phyloP scores from a whole-genome alignment of 2,113 vertebrate genomes.

The Phalacrocorax carbo region DNA sequence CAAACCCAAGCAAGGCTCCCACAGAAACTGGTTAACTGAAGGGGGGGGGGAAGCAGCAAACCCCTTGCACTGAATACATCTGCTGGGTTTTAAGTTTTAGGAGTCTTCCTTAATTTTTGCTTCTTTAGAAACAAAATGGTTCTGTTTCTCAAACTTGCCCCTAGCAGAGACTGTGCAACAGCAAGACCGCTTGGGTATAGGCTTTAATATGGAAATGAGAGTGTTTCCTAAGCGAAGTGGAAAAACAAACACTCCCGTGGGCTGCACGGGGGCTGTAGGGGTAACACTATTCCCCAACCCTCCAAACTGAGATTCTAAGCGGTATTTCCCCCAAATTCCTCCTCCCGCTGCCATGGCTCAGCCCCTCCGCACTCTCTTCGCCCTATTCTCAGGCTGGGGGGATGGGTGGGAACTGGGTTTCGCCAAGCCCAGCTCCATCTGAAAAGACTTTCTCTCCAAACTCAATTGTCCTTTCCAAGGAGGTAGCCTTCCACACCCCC shows the following conservation, averaged over 20 bases:
- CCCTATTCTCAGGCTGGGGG: conserved; percentile 41
- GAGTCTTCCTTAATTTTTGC: background rate
- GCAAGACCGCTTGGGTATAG: fast-evolving
- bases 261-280: background rate
- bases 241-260: background rate
- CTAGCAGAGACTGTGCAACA: background rate
- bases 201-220: background rate
- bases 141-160: background rate
- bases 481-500: background rate
- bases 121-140: background rate
- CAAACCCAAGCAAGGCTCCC: background rate
- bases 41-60: background rate
- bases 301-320: background rate
- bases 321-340: background rate
- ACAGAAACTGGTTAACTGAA: background rate
- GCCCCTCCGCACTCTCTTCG: background rate
- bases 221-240: background rate
- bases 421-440: conserved; percentile 34
- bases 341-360: background rate
- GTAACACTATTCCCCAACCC: background rate
- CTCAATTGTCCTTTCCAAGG: background rate
- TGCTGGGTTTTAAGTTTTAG: background rate
- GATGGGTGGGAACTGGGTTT: conserved; percentile 54
- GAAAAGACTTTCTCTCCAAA: background rate
- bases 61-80: fast-evolving